Conservation (phyloP, 2,113 vertebrate genomes). For the Marmota monax region DNA sequence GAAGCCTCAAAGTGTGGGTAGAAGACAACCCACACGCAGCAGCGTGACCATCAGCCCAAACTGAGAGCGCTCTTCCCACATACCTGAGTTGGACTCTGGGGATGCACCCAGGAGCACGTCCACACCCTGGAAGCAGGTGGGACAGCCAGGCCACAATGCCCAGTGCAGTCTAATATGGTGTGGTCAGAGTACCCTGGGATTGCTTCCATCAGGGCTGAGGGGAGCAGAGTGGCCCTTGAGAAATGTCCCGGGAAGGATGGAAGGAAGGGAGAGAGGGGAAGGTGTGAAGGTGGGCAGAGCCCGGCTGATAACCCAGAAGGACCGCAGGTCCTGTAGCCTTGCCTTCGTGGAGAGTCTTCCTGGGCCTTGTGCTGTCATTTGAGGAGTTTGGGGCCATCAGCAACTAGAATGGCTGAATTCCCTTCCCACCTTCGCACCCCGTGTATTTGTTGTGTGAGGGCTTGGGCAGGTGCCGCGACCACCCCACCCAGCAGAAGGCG, state of each 20-base stretch:
- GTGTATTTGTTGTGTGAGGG: fast-evolving
- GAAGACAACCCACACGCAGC: fast-evolving
- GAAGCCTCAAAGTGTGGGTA: not conserved
- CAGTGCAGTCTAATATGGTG: too few species aligned
- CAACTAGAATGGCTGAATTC: not conserved
- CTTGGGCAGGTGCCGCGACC: fast-evolving
- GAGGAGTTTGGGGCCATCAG: not conserved
- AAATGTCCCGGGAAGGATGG: too few species aligned
- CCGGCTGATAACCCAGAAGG: too few species aligned
- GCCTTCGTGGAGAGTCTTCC: not conserved
- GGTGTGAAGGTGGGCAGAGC: too few species aligned
- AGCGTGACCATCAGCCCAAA: not conserved
- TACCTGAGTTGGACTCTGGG: not conserved
- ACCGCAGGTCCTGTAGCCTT: not conserved
- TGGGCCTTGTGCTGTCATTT: not conserved
- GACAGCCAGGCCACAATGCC: not conserved
- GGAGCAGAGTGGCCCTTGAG: not conserved
- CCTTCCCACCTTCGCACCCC: not conserved
- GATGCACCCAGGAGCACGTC: not conserved
- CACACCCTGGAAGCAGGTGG: too few species aligned
- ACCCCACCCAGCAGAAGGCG: not conserved
- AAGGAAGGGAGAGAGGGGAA: too few species aligned
- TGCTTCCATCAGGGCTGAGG: not conserved
- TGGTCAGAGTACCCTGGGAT: fast-evolving
- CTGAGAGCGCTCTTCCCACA: fast-evolving